Percentiles rank a stretch among this genome's conserved stretches.
These are phyloP conservation scores for Leptodactylus fallax DNA, from an alignment of 2,797 vertebrate genomes.

Conservation along the genomic window DNA sequence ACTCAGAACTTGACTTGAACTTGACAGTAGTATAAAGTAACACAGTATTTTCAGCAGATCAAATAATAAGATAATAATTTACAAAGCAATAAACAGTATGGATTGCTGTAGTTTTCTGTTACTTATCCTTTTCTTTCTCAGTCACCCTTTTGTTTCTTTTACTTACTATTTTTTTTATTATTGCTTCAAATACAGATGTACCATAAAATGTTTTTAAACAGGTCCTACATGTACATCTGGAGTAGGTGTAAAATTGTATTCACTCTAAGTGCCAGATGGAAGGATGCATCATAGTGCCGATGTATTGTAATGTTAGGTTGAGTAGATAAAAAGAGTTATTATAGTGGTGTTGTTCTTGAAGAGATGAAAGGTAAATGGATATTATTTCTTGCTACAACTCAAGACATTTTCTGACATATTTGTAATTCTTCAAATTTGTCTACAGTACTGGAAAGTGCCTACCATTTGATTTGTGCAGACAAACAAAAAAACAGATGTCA, in stretches of 20 bases:
- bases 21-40: slow-evolving; percentile 17
- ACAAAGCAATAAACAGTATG: slow-evolving; percentile 37
- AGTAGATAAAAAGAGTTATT: background rate
- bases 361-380: background rate
- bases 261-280: slow-evolving; percentile 39
- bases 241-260: slow-evolving; percentile 45
- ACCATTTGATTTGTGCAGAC: background rate
- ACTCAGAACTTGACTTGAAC: background rate
- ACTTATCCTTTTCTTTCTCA: slow-evolving; percentile 20
- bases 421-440: background rate
- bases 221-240: slow-evolving; percentile 48
- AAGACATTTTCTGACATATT: background rate
- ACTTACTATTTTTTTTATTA: slow-evolving; percentile 18
- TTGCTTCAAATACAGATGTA: slow-evolving; percentile 34
- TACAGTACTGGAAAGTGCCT: background rate
- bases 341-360: background rate
- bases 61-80: slow-evolving; percentile 48
- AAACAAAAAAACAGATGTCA: background rate
- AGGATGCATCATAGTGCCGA: slow-evolving; percentile 21
- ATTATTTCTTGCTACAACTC: background rate
- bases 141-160: slow-evolving; percentile 23
- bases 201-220: slow-evolving; percentile 39
- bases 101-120: slow-evolving; percentile 19
- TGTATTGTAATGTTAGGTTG: slow-evolving; percentile 47
- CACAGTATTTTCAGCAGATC: slow-evolving; percentile 16